Conservation (phyloP, 2,797 vertebrate species). For the Helarctos malayanus region DNA sequence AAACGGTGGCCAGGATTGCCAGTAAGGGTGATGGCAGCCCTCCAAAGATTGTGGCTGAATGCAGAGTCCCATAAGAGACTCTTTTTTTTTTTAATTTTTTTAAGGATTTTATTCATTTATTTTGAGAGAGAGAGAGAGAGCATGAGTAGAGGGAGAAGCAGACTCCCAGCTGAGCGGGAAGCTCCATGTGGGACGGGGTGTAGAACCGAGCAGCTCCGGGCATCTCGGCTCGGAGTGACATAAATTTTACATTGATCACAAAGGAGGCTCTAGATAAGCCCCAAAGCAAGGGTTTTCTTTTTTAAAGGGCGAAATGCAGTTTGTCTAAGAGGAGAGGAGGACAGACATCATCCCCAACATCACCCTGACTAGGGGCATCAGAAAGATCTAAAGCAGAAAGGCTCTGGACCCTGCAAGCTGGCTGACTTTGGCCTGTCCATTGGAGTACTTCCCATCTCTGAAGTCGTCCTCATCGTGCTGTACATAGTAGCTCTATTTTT, state of each 20-base stretch:
- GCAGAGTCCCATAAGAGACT: not conserved
- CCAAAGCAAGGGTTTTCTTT: not conserved
- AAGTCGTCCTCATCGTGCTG: not conserved
- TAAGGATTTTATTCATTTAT: too few species aligned
- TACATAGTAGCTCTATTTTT: not conserved
- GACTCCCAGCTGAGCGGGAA: too few species aligned
- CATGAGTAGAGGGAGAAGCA: too few species aligned
- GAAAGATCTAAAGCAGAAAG: not conserved
- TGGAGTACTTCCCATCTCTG: not conserved
- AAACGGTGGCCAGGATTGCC: not conserved
- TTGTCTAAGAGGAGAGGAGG: not conserved
- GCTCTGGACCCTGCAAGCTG: not conserved
- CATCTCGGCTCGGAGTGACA: not conserved
- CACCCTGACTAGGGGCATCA: not conserved
- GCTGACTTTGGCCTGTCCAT: rapidly evolving
- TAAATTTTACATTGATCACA: not conserved
- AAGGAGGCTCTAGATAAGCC: not conserved
- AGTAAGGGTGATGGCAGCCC: not conserved
- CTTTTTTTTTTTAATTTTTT: too few species aligned
- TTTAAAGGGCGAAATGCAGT: not conserved
- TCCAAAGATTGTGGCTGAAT: not conserved
- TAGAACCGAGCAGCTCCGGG: rapidly evolving
- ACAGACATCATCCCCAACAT: not conserved
- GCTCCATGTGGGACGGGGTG: too few species aligned
- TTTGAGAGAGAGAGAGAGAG: too few species aligned